Percentiles rank a stretch among this genome's conserved stretches.
phyloP scores from a whole-genome alignment of 2,888 invertebrate species.

The Scrobipalpa costella region DNA sequence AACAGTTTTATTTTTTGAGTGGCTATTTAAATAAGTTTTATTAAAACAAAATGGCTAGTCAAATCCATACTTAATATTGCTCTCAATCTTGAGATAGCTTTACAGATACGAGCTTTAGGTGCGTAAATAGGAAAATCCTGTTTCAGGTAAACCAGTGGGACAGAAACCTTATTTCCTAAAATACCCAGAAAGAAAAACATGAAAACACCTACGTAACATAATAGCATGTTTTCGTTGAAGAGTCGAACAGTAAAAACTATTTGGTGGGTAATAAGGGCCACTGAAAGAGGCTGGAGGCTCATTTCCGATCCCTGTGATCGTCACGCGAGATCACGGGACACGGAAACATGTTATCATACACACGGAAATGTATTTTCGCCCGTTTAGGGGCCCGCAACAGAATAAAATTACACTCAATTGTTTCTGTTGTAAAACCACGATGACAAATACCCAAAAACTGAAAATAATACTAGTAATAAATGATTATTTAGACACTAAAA shows the following conservation, averaged over 20 bases:
- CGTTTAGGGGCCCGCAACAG: background rate
- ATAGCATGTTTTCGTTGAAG: conserved; percentile 33
- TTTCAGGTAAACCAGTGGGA: too few species aligned
- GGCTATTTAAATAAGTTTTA: too few species aligned
- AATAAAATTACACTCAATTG: background rate
- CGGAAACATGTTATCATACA: conserved; percentile 44
- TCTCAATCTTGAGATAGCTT: too few species aligned
- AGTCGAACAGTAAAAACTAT: conserved; percentile 38
- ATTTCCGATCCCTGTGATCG: conserved; percentile 57
- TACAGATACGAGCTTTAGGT: too few species aligned
- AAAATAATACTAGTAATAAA: background rate
- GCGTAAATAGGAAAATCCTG: too few species aligned
- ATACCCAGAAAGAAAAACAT: too few species aligned
- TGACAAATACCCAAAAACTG: background rate
- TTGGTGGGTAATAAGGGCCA: conserved; percentile 48
- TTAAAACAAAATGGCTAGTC: too few species aligned
- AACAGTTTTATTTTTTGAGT: too few species aligned
- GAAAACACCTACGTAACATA: conserved; percentile 23
- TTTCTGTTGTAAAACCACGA: background rate
- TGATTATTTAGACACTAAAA: too few species aligned
- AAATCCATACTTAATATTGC: too few species aligned
- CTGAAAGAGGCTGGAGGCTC: conserved; percentile 54
- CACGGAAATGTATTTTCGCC: conserved; percentile 35
- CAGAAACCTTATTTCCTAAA: too few species aligned
- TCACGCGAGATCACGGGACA: conserved; percentile 41